Evolutionary conservation across 2,113 vertebrate species (phyloP).

Genomic region (Osmerus eperlanus): DNA sequence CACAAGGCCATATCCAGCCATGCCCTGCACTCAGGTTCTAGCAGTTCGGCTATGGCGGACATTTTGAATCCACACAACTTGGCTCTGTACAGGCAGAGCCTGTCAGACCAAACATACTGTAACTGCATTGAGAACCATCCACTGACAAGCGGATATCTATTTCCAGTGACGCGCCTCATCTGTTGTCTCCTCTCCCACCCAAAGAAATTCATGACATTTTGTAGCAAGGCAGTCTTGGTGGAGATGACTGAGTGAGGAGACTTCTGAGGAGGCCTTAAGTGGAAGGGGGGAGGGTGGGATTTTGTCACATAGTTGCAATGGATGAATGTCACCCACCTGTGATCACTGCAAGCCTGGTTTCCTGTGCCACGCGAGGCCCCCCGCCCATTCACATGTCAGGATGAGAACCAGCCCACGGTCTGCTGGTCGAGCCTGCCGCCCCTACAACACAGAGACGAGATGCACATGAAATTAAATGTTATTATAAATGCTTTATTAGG

Average conservation of each 20-base stretch:
- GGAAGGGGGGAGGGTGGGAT: too few relatives aligned
- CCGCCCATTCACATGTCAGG: conserved; percentile 66
- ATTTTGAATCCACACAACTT: conserved; percentile 40
- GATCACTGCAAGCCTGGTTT: conserved; percentile 54
- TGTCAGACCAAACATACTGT: conserved; percentile 40
- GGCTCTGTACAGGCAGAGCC: conserved; percentile 14
- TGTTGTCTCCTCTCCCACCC: not conserved
- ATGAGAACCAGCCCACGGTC: conserved; percentile 50
- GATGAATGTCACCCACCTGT: conserved; percentile 44
- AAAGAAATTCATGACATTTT: not conserved
- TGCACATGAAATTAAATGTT: not conserved
- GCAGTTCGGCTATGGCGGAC: conserved; percentile 34
- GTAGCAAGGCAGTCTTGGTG: too few relatives aligned
- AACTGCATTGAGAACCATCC: conserved; percentile 33
- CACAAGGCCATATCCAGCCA: too few relatives aligned
- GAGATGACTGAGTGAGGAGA: too few relatives aligned
- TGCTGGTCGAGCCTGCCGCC: conserved; percentile 38
- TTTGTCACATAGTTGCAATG: not conserved
- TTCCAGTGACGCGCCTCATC: conserved; percentile 35
- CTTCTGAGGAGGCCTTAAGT: too few relatives aligned
- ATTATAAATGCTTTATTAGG: not conserved
- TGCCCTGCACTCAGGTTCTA: not conserved
- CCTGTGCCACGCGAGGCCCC: conserved; percentile 51
- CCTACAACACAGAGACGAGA: conserved; percentile 37
- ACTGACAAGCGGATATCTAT: conserved; percentile 32